Evolutionary conservation across 2,113 vertebrate species (phyloP).

Genomic region (Campylorhamphus procurvoides): DNA sequence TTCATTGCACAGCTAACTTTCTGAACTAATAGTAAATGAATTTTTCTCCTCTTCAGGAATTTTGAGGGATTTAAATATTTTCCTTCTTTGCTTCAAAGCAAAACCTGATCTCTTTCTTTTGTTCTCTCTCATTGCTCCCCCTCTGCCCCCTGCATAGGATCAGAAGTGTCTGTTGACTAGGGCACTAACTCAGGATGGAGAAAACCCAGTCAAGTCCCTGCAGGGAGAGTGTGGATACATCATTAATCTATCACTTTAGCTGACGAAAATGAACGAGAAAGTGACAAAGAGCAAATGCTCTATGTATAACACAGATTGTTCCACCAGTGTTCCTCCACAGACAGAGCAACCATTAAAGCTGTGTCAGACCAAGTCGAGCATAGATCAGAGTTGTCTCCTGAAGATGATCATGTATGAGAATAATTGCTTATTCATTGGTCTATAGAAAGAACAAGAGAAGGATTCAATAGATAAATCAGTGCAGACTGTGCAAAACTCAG

Average conservation of each 20-base stretch:
- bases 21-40: background rate
- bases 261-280: constrained; percentile 9
- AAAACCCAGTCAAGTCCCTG: background rate
- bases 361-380: background rate
- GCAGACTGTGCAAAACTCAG: background rate
- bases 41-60: background rate
- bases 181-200: background rate
- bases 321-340: background rate
- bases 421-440: background rate
- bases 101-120: background rate
- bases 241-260: constrained; percentile 2
- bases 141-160: background rate
- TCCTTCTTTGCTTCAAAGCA: background rate
- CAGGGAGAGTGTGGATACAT: background rate
- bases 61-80: background rate
- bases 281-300: background rate
- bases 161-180: background rate
- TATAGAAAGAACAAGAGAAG: background rate
- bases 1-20: background rate
- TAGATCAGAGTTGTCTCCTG: background rate
- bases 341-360: background rate
- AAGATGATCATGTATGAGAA: background rate
- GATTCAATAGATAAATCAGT: background rate
- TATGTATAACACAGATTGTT: background rate
- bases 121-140: background rate